These are phyloP conservation scores for Tenebrosternarchus preto DNA, from an alignment of 2,113 vertebrate genomes.

Conservation along the genomic window DNA sequence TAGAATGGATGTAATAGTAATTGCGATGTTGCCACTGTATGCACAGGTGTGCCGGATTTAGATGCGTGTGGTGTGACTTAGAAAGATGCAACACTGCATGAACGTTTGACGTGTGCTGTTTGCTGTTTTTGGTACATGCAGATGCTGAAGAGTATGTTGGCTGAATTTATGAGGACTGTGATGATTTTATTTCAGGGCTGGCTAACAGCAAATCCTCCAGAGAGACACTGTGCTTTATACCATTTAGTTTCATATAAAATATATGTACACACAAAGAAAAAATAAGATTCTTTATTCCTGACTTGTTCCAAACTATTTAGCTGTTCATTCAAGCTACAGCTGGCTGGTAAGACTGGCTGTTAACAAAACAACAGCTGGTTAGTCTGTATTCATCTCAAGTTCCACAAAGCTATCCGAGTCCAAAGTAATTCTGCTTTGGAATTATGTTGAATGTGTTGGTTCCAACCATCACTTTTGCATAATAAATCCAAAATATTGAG, in stretches of 20 bases:
- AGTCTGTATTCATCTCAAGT: slow-evolving; percentile 14
- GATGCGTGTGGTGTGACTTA: slow-evolving; percentile 13
- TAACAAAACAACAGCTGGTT: slow-evolving; percentile 1
- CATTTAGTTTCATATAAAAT: not conserved
- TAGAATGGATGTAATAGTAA: slow-evolving; percentile 22
- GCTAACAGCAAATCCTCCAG: not conserved
- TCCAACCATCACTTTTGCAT: not conserved
- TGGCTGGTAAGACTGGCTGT: not conserved
- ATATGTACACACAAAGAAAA: slow-evolving; percentile 19
- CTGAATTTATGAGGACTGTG: slow-evolving; percentile 1
- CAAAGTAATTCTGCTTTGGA: not conserved
- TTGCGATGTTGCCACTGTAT: slow-evolving; percentile 7
- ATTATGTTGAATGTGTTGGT: not conserved
- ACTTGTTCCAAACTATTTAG: slow-evolving; percentile 15
- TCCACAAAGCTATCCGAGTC: not conserved
- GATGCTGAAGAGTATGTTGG: not conserved
- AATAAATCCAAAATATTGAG: not conserved
- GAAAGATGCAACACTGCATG: not conserved
- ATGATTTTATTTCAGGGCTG: not conserved
- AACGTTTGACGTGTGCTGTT: slow-evolving; percentile 34
- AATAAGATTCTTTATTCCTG: slow-evolving; percentile 28
- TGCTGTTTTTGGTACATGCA: not conserved
- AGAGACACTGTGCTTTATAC: not conserved
- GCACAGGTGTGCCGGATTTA: slow-evolving; percentile 30
- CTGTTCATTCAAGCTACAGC: not conserved